Evolutionary conservation across 2,113 vertebrate species (phyloP).

Genomic region (Lepus timidus): DNA sequence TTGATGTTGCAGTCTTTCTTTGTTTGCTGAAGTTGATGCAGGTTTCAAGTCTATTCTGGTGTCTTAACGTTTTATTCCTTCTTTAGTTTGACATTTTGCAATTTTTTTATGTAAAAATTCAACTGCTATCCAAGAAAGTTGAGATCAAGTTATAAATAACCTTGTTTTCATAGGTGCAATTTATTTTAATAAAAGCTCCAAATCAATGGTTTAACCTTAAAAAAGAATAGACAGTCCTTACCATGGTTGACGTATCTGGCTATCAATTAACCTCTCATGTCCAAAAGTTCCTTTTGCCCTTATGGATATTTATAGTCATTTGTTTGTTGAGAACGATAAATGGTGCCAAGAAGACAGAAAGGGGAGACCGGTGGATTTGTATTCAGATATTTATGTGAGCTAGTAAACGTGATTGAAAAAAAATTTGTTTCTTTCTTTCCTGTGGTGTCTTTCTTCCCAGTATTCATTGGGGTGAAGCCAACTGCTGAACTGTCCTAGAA

Average conservation of each 20-base stretch:
- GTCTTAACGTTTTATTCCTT: slow-evolving; percentile 67
- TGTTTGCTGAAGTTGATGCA: slow-evolving; percentile 63
- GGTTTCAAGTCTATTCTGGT: slow-evolving; percentile 49
- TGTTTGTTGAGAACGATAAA: slow-evolving; percentile 82
- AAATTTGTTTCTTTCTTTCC: slow-evolving; percentile 34
- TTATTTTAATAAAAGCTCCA: slow-evolving; percentile 76
- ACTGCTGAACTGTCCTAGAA: background rate
- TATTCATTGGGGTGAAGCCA: slow-evolving; percentile 55
- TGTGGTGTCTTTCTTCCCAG: slow-evolving; percentile 52
- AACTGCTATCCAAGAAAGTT: slow-evolving; percentile 75
- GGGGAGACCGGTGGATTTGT: slow-evolving; percentile 82
- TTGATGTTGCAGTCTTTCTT: slow-evolving; percentile 69
- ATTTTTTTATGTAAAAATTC: slow-evolving; percentile 81
- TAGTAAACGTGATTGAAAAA: slow-evolving; percentile 88
- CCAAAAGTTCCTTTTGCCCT: slow-evolving; percentile 72
- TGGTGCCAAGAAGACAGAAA: slow-evolving; percentile 86
- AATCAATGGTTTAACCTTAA: slow-evolving; percentile 73
- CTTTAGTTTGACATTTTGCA: slow-evolving; percentile 58
- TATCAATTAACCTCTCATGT: slow-evolving; percentile 81
- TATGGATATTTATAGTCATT: slow-evolving; percentile 85
- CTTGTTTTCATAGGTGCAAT: slow-evolving; percentile 62
- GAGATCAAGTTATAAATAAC: slow-evolving; percentile 79
- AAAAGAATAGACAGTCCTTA: slow-evolving; percentile 58
- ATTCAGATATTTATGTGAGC: slow-evolving; percentile 87
- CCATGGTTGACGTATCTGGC: slow-evolving; percentile 64